phyloP scores from a whole-genome alignment of 2,888 invertebrate genomes.

The Tipula lateralis region DNA sequence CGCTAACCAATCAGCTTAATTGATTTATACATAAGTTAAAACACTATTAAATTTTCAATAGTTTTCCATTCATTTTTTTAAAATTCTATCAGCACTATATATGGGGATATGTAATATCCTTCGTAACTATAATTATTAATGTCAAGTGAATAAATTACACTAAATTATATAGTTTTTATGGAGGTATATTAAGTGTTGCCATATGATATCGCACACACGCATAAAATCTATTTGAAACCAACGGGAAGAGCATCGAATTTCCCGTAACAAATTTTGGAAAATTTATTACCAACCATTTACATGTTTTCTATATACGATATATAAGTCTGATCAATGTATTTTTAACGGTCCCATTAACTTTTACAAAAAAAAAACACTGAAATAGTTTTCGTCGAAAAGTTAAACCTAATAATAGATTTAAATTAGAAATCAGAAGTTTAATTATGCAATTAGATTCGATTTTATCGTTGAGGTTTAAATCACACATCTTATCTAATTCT shows the following conservation, averaged over 20 bases:
- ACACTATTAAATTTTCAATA: not conserved
- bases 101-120: not conserved
- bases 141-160: not conserved
- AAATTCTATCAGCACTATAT: not conserved
- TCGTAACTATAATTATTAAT: not conserved
- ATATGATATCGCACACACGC: not conserved
- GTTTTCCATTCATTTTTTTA: slow-evolving; percentile 9
- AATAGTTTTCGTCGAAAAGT: not conserved
- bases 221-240: not conserved
- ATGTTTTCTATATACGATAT: not conserved
- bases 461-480: not conserved
- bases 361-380: not conserved
- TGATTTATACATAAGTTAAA: not conserved
- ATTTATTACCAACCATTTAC: not conserved
- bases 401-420: not conserved
- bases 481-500: not conserved
- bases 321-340: not conserved
- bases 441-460: not conserved
- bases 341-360: not conserved
- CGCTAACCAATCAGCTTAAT: not conserved
- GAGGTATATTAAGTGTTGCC: not conserved
- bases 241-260: not conserved
- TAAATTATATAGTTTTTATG: not conserved
- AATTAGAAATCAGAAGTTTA: not conserved
- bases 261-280: not conserved